Percentiles rank a stretch among this genome's conserved stretches.
These are phyloP conservation scores for Drosophila sp. DNA, from an alignment of 1,140 invertebrate species.

Conservation along the genomic window DNA sequence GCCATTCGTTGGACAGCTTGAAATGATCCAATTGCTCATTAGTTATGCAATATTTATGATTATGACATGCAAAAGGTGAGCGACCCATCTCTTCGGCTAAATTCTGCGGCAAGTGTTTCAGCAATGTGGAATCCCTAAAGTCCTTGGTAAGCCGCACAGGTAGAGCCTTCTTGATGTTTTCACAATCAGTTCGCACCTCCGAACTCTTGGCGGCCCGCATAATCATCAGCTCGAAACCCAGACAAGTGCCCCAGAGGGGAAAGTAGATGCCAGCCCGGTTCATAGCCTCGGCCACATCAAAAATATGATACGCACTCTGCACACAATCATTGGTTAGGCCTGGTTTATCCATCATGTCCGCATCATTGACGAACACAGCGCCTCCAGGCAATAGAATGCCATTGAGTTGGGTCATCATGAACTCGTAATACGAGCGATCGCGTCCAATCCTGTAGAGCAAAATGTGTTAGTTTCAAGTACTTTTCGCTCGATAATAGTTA, in stretches of 20 bases:
- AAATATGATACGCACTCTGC: conserved; percentile 86
- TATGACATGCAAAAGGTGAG: conserved; percentile 89
- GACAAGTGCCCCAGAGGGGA: conserved; percentile 94
- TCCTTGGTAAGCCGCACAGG: conserved; percentile 39
- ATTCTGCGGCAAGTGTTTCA: conserved; percentile 84
- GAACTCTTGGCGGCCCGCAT: conserved; percentile 86
- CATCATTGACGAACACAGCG: conserved; percentile 84
- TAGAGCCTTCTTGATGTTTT: conserved; percentile 26
- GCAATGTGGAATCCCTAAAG: conserved; percentile 85
- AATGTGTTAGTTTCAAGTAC: not conserved
- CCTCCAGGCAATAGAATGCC: conserved; percentile 92
- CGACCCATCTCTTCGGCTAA: conserved; percentile 85
- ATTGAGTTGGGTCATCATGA: conserved; percentile 86
- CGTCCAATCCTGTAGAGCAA: conserved; percentile 61
- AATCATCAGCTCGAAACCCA: conserved; percentile 93
- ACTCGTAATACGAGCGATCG: conserved; percentile 53
- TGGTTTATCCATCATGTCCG: conserved; percentile 83
- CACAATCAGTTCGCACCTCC: conserved; percentile 51
- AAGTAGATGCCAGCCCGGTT: conserved; percentile 89
- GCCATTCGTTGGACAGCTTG: conserved; percentile 86
- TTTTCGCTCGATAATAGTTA: conserved; percentile 14
- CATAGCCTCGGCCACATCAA: conserved; percentile 86
- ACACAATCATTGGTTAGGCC: conserved; percentile 83
- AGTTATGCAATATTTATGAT: conserved; percentile 89
- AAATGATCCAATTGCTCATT: conserved; percentile 83